Evolutionary conservation across 2,113 vertebrate species (phyloP), one percentile per base, ranked within the genome.

Genomic region (Paedocypris sp.): DNA sequence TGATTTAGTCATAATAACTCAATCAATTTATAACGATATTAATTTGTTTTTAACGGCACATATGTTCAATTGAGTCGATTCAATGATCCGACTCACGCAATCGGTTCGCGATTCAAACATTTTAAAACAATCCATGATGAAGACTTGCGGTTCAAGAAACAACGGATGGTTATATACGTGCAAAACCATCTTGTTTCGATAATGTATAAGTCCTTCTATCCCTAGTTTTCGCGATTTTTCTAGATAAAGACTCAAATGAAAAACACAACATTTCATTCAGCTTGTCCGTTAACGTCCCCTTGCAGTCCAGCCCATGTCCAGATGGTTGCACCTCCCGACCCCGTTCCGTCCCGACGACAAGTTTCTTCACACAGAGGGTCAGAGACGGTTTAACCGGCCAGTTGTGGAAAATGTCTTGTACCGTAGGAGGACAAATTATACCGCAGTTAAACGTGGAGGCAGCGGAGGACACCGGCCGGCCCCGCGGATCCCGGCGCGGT

Each of bases 391-490:
- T 18, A 9, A 9, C 5, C 47, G 56, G 22, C 9, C 50, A n/a
- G 23, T 56, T n/a, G 45, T 15, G 8, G 15, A 18, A 50, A 26
- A 76, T 76, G 74, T 62, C 74, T 69, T 66, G 65, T 39, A 67
- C 68, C 4, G 66, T 64, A 47, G 41, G 69, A 9, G 68, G 60
- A 13, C 74, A 62, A 52, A 49, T 73, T 11, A 73, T 76, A 25
- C 74, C 71, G n/a, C 66, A 64, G 60, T 15, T 76, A 64, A 69
- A 67, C 22, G 66, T 76, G 38, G 68, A 76, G 51, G 46, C 66
- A 47, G 29, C 66, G 46, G 66, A 62, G 45, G 74, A 73, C 29
- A 61, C 51, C 42, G 51, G 51, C 50, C 46, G 67, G 16, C 29
- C 58, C 31, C 9, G 33, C 26, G 65, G 67, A 62, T 62, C 41